Evolutionary conservation across 2,888 invertebrate species (phyloP), one percentile per base, ranked within the genome.

Genomic region (Ecdyonurus torrentis): DNA sequence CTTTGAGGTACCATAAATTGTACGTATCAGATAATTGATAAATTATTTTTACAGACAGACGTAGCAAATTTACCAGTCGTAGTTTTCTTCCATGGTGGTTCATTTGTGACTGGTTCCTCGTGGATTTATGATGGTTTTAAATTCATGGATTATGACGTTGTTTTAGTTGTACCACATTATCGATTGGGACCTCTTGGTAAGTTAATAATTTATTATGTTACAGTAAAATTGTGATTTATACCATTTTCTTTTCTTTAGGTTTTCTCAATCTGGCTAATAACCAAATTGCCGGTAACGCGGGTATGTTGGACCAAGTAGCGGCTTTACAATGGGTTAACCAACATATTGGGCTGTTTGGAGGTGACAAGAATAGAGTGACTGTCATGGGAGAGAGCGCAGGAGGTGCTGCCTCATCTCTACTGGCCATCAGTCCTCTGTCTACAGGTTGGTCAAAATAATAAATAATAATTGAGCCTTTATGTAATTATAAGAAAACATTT

Each of bases 371-470:
- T 1, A 69, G 70, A 55, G 76, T 81, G 1, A 81, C 81, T 1
- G 71, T 81, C 53, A 75, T 79, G 64, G 79, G 81, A 1, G 79
- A 81, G 68, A 80, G 80, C 65, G 78, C 80, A 1, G 81, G 81
- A 7, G 75, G 74, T 0, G 74, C 72, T 2, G 74, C 79, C 1
- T 75, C 77, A 0, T 75, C 76, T 3, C 70, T 76, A 1, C 69
- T 80, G 62, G 63, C 77, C 52, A 65, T 76, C 19, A 78, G 77
- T 68, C 78, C 78, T 10, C 67, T 71, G 25, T 25, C 62, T 10
- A 58, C 22, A 37, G 59, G 62, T 62, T 5, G 15, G 37, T 37
- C n/a, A 37, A 5, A 37, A 37, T 37, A 37, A 10, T 37, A 37
- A 37, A n/a, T n/a, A n/a, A n/a, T n/a, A n/a, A n/a, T n/a, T n/a